A percentile compares a stretch with the other conserved stretches of the same genome.
Conservation (phyloP, 1,140 invertebrate species). For the Aradophagus sp. region DNA sequence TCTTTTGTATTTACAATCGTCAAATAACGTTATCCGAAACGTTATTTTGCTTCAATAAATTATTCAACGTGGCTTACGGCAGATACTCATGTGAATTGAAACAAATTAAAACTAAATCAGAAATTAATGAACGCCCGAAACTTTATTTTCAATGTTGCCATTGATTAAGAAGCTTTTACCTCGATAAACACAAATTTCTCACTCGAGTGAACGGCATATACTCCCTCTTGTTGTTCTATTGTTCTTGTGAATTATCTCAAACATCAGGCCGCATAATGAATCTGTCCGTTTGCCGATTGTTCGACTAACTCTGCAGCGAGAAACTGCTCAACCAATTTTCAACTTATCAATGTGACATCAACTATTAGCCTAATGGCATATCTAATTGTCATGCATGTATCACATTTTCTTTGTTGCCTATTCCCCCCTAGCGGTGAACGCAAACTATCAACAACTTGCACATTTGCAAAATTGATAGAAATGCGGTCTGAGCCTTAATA, state of each 20-base stretch:
- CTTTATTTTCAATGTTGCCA: slow-evolving; percentile 20
- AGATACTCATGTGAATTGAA: no score
- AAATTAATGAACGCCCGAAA: slow-evolving; percentile 8
- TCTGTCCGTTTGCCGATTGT: slow-evolving; percentile 33
- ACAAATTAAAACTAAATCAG: slow-evolving; percentile 4
- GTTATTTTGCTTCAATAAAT: no score
- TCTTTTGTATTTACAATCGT: no score
- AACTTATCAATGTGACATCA: slow-evolving; percentile 37
- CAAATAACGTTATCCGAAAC: no score
- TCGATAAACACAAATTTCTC: slow-evolving; percentile 23
- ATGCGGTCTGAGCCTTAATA: no score
- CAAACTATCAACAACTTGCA: no score
- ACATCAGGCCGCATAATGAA: slow-evolving; percentile 41
- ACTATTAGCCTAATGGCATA: slow-evolving; percentile 26
- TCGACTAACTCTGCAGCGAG: slow-evolving; percentile 24
- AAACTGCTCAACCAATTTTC: slow-evolving; percentile 35
- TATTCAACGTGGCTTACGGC: no score
- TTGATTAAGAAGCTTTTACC: slow-evolving; percentile 27
- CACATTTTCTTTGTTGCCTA: slow-evolving; percentile 10
- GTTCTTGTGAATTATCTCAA: slow-evolving; percentile 41
- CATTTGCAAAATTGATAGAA: no score
- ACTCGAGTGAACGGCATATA: slow-evolving; percentile 10
- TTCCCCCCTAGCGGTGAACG: no score
- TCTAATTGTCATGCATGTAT: slow-evolving; percentile 13
- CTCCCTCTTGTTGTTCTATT: slow-evolving; percentile 33